Conservation (phyloP, 2,113 vertebrate genomes). For the Otis tarda region DNA sequence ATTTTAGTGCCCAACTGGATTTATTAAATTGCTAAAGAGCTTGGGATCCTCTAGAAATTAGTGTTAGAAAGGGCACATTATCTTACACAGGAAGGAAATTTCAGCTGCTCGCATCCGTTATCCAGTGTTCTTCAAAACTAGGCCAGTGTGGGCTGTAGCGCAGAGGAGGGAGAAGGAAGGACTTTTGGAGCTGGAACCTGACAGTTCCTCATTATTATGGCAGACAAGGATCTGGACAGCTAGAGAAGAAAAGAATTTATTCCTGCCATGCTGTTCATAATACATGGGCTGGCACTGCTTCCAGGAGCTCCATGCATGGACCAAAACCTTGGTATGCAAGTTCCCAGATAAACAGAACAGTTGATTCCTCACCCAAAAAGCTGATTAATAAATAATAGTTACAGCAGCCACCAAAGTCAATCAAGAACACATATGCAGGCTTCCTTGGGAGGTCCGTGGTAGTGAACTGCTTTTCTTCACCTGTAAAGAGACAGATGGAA, state of each 20-base stretch:
- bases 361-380: not conserved
- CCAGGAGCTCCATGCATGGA: not conserved
- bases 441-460: fast-evolving
- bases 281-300: fast-evolving
- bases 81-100: not conserved
- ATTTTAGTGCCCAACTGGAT: not conserved
- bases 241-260: not conserved
- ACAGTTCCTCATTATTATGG: not conserved
- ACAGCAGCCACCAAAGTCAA: not conserved
- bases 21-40: not conserved
- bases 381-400: not conserved
- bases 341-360: not conserved
- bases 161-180: not conserved
- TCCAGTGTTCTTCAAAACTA: not conserved
- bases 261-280: not conserved
- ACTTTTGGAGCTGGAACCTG: not conserved
- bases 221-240: not conserved
- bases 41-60: not conserved
- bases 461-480: not conserved
- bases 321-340: fast-evolving
- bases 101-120: not conserved
- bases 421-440: not conserved
- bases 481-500: not conserved
- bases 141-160: not conserved
- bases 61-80: not conserved